Percentiles rank a stretch among this genome's conserved stretches.
phyloP scores from a whole-genome alignment of 2,113 vertebrate species.

The Psophia crepitans region DNA sequence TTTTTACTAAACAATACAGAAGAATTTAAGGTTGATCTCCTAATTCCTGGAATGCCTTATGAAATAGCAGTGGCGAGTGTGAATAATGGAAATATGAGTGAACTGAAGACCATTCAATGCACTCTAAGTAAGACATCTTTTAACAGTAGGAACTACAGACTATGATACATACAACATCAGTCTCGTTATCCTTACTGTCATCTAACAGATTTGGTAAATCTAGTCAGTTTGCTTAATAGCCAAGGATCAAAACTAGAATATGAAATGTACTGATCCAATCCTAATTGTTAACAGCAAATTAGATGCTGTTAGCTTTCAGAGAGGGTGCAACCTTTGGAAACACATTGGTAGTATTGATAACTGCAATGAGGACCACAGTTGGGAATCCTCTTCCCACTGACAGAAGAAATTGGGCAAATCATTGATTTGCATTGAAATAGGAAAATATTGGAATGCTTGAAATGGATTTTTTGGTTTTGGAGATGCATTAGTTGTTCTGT shows the following conservation, averaged over 20 bases:
- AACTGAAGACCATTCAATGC: conserved; percentile 69
- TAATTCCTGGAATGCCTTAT: conserved; percentile 81
- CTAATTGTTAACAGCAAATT: background rate
- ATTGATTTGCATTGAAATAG: background rate
- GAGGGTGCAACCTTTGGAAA: background rate
- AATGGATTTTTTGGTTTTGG: background rate
- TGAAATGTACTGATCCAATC: background rate
- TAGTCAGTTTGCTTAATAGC: background rate
- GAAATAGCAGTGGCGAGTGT: conserved; percentile 77
- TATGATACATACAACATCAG: background rate
- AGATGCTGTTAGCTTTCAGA: background rate
- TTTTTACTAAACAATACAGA: conserved; percentile 69
- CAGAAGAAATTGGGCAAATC: background rate
- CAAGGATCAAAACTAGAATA: background rate
- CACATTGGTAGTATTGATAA: background rate
- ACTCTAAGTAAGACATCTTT: conserved; percentile 78
- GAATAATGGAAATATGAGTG: conserved; percentile 77
- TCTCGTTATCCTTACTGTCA: background rate
- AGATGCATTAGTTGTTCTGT: background rate
- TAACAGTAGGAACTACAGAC: background rate
- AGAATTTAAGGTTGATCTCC: conserved; percentile 69
- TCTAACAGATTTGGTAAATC: background rate
- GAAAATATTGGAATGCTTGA: background rate
- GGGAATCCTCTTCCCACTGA: background rate
- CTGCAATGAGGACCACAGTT: background rate